Percentiles rank a stretch among this genome's conserved stretches.
Evolutionary conservation across 2,113 vertebrate genomes (phyloP).

Genomic region (Chaetura pelagica): DNA sequence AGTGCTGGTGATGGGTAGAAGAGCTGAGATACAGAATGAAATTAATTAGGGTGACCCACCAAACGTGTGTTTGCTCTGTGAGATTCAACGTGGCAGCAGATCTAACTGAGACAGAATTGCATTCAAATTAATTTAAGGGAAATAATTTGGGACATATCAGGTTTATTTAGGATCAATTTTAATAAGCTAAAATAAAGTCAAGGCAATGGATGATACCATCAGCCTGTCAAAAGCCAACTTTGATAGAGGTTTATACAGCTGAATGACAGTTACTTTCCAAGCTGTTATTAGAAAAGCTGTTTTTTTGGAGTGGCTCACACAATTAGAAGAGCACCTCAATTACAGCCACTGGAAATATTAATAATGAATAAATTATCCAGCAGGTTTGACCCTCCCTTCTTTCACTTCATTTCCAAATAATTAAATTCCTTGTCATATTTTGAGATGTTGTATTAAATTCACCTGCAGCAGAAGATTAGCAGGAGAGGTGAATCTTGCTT

Average conservation of each 20-base stretch:
- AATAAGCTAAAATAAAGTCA: slow-evolving; percentile 75
- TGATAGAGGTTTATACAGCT: slow-evolving; percentile 39
- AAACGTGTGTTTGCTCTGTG: slow-evolving; percentile 50
- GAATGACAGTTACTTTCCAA: slow-evolving; percentile 58
- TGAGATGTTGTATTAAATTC: neutral
- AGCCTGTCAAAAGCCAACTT: slow-evolving; percentile 48
- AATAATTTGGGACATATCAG: slow-evolving; percentile 73
- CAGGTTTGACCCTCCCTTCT: neutral
- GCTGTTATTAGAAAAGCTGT: slow-evolving; percentile 21
- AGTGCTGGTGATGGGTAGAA: slow-evolving; percentile 45
- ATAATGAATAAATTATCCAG: slow-evolving; percentile 65
- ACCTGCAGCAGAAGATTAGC: neutral
- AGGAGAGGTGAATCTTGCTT: neutral
- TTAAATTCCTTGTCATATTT: slow-evolving; percentile 1
- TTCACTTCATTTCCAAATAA: slow-evolving; percentile 33
- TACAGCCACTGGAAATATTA: slow-evolving; percentile 43
- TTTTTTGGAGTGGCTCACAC: slow-evolving; percentile 9
- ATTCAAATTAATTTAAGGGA: slow-evolving; percentile 68
- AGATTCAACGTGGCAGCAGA: slow-evolving; percentile 46
- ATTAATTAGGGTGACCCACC: slow-evolving; percentile 71
- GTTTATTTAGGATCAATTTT: slow-evolving; percentile 78
- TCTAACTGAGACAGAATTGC: slow-evolving; percentile 67
- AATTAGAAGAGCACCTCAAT: slow-evolving; percentile 66
- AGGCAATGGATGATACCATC: slow-evolving; percentile 51
- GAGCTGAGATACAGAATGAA: slow-evolving; percentile 65